A percentile compares a stretch with the other conserved stretches of the same genome.
Evolutionary conservation across 2,888 invertebrate species (phyloP).

Genomic region (Thalpophila matura): DNA sequence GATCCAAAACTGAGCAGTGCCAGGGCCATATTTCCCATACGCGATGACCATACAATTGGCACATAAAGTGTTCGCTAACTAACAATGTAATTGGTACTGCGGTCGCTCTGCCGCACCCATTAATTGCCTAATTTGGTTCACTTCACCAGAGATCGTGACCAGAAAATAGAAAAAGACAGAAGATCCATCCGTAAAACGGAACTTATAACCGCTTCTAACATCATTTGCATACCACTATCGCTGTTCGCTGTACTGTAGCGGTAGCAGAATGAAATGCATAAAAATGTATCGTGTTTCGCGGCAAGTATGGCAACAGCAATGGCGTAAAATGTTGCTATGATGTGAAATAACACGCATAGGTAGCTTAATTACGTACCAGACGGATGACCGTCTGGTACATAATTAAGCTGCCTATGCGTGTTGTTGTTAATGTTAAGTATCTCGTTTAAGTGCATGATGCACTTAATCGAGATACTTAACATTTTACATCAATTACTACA

Average conservation of each 20-base stretch:
- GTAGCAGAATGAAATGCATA: not conserved
- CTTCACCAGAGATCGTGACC: slow-evolving; percentile 48
- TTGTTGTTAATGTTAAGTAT: too few species aligned
- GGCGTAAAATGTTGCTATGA: too few species aligned
- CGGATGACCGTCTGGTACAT: too few species aligned
- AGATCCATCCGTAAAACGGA: not conserved
- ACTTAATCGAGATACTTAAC: too few species aligned
- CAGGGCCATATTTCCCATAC: slow-evolving; percentile 16
- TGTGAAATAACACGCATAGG: too few species aligned
- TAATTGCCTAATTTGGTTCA: slow-evolving; percentile 71
- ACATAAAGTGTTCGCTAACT: slow-evolving; percentile 43
- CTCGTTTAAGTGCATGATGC: too few species aligned
- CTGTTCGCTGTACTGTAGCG: too few species aligned
- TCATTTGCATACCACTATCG: too few species aligned
- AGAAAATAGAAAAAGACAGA: slow-evolving; percentile 4
- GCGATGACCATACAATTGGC: slow-evolving; percentile 32
- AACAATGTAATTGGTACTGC: slow-evolving; percentile 51
- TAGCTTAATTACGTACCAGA: too few species aligned
- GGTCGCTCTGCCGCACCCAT: slow-evolving; percentile 53
- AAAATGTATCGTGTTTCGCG: not conserved
- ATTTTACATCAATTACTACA: too few species aligned
- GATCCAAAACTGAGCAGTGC: slow-evolving; percentile 22
- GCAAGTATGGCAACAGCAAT: not conserved
- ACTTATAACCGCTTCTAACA: too few species aligned
- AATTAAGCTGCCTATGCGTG: too few species aligned